Evolutionary conservation across 2,888 invertebrate genomes (phyloP), one percentile per base, ranked within the genome.

Genomic region (Listrodromus nycthemerus): DNA sequence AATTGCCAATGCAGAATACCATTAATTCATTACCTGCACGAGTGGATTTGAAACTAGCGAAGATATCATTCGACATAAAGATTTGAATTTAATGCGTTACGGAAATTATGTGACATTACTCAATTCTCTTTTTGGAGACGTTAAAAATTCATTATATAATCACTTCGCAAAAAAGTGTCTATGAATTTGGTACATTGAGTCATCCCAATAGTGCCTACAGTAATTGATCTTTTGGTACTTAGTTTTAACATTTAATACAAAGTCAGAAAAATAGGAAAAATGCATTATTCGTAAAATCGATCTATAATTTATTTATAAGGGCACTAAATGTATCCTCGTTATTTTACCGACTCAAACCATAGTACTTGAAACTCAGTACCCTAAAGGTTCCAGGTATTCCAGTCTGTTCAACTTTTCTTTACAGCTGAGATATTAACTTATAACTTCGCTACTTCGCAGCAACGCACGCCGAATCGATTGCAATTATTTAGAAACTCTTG

Each of bases 31-130:
- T 83, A 50, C 73, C 61, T 69, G 78, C 80, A 66, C 80, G 81
- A 80, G 66, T 84, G 82, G 41, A 75, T 77, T 58, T 74, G n/a
- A 77, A 55, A 27, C 27, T n/a, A 69, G 16, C 33, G 16, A 69
- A 13, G 19, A 41, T 27, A 65, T 55, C 19, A n/a, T 65, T 7
- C 21, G 50, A 24, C 37, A 24, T 24, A 16, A 37, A 55, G 24
- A 71, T 37, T 41, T 71, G 13, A 71, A 71, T 55, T 41, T 58
- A 4, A 3, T 10, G 48, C 41, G 37, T 37, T 70, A 71, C 55
- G 13, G 55, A 27, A 55, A 73, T 37, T 61, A 45, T 61, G 73
- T 73, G 73, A 61, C 24, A 27, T 45, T 61, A 45, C 24, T 30
- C 6, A 58, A 7, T 41, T 30, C 6, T 30, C 13, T 30, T 30